Base-by-base conservation (phyloP, 2,888 invertebrate genomes). In the Bugula neritina region DNA sequence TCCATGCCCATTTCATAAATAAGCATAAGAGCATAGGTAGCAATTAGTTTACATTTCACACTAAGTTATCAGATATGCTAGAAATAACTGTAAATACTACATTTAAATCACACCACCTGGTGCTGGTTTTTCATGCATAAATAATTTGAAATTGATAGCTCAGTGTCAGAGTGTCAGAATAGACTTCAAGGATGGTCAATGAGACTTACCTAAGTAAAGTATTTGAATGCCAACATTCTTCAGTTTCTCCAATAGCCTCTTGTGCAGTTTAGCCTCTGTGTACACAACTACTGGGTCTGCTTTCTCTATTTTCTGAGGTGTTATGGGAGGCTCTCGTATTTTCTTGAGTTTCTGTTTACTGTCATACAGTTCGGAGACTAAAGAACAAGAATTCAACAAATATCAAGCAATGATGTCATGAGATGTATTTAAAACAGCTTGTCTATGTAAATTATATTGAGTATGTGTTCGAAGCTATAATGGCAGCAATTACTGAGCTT, bases 261-360 rank as follows among this genome's bases (percentile, higher is more conserved):
- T 27, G 29, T 63, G 34, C 31, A 63, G 63, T 31, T 34, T 63
- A 31, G 63, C 63, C 31, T 63, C 63, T 31, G 31, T 63, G 10
- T 31, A 63, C 5, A 27, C 27, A 13, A 13, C 17, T 27, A 34
- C 34, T 10, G 34, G 63, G 31, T 63, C 63, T 27, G 63, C 2
- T 31, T 31, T 34, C 31, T 63, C 63, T 25, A 63, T 31, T 13
- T 63, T 63, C 31, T 63, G 63, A 63, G 63, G 63, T 27, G 10
- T 63, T 21, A 63, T 34, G 10, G 63, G 63, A 31, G 63, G 63
- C 31, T 63, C 63, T 27, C 63, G 2, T 29, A 31, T 31, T n/a
- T 63, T 31, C 27, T 31, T 31, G 13, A 27, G 29, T 27, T 63
- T 63, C 5, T 10, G 13, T n/a, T 17, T 17, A 43, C 31, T 21